Conservation (phyloP, 2,797 vertebrate genomes). For the Falco berigora region DNA sequence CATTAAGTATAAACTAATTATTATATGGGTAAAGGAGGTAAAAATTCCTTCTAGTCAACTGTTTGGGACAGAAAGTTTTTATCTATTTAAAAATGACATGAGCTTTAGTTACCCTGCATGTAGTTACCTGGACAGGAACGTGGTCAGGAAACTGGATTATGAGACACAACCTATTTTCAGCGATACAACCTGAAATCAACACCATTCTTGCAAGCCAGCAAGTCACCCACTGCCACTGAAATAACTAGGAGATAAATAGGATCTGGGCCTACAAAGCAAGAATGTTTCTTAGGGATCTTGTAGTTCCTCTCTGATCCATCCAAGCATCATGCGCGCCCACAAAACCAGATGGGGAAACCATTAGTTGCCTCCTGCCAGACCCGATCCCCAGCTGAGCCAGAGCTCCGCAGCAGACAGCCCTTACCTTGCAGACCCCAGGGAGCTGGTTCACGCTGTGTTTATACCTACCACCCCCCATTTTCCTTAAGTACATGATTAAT, state of each 20-base stretch:
- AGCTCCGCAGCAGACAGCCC: not conserved
- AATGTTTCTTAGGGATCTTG: rapidly evolving
- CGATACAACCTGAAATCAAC: not conserved
- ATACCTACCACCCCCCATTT: not conserved
- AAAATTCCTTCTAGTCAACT: not conserved
- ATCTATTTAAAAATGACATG: not conserved
- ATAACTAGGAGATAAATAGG: not conserved
- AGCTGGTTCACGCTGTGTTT: not conserved
- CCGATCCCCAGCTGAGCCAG: not conserved
- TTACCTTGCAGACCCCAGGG: too few species aligned
- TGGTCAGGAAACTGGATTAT: not conserved
- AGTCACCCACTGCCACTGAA: not conserved
- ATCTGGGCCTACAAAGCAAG: not conserved
- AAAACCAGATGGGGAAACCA: too few species aligned
- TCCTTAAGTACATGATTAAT: rapidly evolving
- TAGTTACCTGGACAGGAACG: not conserved
- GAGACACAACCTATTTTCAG: not conserved
- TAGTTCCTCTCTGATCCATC: not conserved
- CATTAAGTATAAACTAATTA: not conserved
- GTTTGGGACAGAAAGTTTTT: not conserved
- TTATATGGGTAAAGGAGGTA: not conserved
- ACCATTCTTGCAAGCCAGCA: not conserved
- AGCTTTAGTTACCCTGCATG: not conserved
- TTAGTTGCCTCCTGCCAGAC: not conserved
- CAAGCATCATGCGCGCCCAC: not conserved